Base-by-base conservation (phyloP, 2,797 vertebrate species). In the Bradypus variegatus region DNA sequence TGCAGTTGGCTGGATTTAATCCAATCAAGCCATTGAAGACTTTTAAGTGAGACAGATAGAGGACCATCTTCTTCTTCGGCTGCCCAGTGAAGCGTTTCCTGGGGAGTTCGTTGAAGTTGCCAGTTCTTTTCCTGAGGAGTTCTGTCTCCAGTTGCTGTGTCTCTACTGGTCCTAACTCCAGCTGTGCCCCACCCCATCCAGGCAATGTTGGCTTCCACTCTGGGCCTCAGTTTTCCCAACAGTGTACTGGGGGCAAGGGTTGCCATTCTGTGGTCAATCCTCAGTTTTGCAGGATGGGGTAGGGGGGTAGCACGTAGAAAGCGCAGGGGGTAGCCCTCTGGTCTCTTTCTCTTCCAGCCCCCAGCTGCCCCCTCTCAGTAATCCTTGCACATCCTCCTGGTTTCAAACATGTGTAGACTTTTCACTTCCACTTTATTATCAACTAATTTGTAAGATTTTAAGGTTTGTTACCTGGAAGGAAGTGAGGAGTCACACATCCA, bases 361-460 rank as follows among this genome's bases (percentile, higher is more conserved):
- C 36, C 55, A 87, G 45, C 36, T 89, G 69, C 60, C 75, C 29
- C 60, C 73, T 89, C 53, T 58, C 93, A 75, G 80, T 36, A 72
- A 85, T 36, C 70, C 75, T 65, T 31, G 81, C 25, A 13, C 29
- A 25, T 48, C 70, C 76, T 88, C 65, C 84, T 79, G 10, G 58
- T 80, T 67, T 78, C 86, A 36, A 58, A 92, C 60, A 58, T 12
- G 64, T 89, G 53, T 60, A 89, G 78, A 50, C 89, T 84, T 92
- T 80, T 94, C 94, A 73, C 93, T 89, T 87, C 70, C 75, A 89
- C 93, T 89, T 95, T 90, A 96, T 96, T 96, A 95, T 93, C 94
- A 94, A 94, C 93, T 96, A 93, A 94, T 94, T 94, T 95, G 96
- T 94, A 93, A 90, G 60, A 93, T 93, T 94, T 94, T 81, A 94